Evolutionary conservation across 1,140 invertebrate species (phyloP).

Genomic region (Pollicipes pollicipes): DNA sequence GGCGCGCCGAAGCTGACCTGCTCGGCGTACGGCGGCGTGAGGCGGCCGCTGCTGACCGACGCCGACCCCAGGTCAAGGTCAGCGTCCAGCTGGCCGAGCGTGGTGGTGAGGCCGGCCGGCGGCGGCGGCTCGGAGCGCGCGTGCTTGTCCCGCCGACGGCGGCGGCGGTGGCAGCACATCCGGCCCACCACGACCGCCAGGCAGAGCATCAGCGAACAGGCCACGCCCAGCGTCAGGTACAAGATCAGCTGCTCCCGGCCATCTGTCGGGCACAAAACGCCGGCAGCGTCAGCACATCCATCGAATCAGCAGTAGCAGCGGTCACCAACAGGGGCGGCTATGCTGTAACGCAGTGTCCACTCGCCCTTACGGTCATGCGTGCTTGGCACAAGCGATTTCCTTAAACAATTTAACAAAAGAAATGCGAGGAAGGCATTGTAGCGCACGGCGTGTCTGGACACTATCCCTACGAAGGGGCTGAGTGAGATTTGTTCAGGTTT

Average conservation of each 20-base stretch:
- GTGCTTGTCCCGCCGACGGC: neutral
- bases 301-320: too few relatives aligned
- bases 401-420: too few relatives aligned
- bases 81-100: neutral
- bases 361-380: too few relatives aligned
- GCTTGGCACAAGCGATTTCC: too few relatives aligned
- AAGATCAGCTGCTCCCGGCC: neutral
- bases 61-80: neutral
- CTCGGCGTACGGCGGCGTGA: neutral
- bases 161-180: neutral
- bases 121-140: neutral
- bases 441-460: too few relatives aligned
- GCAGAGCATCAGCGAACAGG: neutral
- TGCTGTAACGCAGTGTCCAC: too few relatives aligned
- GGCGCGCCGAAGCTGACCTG: neutral
- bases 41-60: neutral
- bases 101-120: neutral
- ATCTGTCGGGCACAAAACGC: neutral
- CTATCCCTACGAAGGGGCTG: too few relatives aligned
- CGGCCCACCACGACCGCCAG: neutral
- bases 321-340: too few relatives aligned
- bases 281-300: too few relatives aligned
- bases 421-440: too few relatives aligned
- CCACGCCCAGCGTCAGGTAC: neutral
- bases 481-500: too few relatives aligned